Conservation (phyloP, 2,888 invertebrate genomes). For the Macroteleia sp. region DNA sequence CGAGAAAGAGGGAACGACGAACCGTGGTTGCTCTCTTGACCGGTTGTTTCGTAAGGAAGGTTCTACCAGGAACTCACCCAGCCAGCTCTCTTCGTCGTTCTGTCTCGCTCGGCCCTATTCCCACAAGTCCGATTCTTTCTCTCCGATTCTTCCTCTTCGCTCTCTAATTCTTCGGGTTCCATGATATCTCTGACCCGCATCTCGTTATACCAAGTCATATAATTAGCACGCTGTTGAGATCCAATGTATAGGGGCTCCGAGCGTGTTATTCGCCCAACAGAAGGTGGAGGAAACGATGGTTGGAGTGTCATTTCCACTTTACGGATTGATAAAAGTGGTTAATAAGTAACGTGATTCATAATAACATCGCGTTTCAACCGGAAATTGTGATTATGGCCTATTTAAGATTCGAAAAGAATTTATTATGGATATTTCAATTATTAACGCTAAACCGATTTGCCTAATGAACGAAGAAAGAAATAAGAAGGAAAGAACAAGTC, state of each 20-base stretch:
- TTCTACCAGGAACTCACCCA: constrained; percentile 54
- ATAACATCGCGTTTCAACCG: too few relatives aligned
- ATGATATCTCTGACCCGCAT: constrained; percentile 77
- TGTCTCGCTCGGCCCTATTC: constrained; percentile 42
- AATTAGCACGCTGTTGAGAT: constrained; percentile 82
- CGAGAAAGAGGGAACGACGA: constrained; percentile 60
- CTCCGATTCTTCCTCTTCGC: constrained; percentile 49
- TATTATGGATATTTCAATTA: too few relatives aligned
- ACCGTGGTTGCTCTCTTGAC: constrained; percentile 78
- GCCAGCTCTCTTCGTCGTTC: constrained; percentile 16
- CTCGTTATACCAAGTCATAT: constrained; percentile 81
- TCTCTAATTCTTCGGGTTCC: constrained; percentile 52
- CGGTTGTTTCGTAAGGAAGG: constrained; percentile 56
- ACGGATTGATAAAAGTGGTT: constrained; percentile 67
- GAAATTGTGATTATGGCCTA: too few relatives aligned
- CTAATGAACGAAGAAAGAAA: too few relatives aligned
- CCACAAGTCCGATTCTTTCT: constrained; percentile 8
- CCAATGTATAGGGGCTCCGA: constrained; percentile 57
- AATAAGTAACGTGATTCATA: too few relatives aligned
- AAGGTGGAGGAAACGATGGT: constrained; percentile 43
- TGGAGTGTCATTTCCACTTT: constrained; percentile 65
- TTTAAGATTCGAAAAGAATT: too few relatives aligned
- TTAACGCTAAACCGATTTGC: too few relatives aligned
- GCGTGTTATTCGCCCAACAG: constrained; percentile 43
- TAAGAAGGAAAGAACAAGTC: too few relatives aligned